These are phyloP conservation scores for Girardia tigrina DNA, from an alignment of 2,888 invertebrate genomes.

Conservation along the genomic window DNA sequence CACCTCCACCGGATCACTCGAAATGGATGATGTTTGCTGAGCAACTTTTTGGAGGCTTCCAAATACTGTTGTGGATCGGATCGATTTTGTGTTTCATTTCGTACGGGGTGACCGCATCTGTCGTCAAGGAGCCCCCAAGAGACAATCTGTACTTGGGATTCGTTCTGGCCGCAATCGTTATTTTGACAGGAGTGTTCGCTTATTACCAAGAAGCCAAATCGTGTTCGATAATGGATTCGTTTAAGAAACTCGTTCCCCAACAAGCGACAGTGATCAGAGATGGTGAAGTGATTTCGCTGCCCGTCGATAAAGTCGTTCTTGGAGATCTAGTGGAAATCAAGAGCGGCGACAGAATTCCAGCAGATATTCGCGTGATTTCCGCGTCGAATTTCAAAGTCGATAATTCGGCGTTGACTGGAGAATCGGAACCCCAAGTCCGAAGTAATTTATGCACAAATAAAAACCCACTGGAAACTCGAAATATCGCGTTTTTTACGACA, in stretches of 20 bases:
- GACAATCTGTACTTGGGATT: constrained; percentile 69
- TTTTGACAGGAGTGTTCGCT: constrained; percentile 92
- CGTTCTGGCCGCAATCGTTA: constrained; percentile 82
- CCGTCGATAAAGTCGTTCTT: constrained; percentile 67
- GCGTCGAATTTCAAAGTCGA: constrained; percentile 79
- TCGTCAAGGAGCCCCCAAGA: constrained; percentile 40
- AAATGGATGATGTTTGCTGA: constrained; percentile 47
- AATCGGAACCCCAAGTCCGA: constrained; percentile 60
- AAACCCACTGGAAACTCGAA: constrained; percentile 64
- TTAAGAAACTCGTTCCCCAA: constrained; percentile 84
- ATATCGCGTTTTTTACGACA: constrained; percentile 68
- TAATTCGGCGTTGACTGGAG: constrained; percentile 63
- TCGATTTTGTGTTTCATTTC: constrained; percentile 75
- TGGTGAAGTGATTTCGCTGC: constrained; percentile 52
- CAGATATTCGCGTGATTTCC: constrained; percentile 85
- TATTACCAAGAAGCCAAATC: constrained; percentile 93
- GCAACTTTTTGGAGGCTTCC: constrained; percentile 46
- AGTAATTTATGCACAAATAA: constrained; percentile 57
- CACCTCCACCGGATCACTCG: constrained; percentile 45
- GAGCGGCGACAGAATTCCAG: constrained; percentile 94
- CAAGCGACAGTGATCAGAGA: constrained; percentile 58
- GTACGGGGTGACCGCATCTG: constrained; percentile 53
- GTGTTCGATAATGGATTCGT: constrained; percentile 94
- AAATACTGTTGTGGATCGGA: constrained; percentile 45
- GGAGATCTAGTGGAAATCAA: constrained; percentile 97